Conservation (phyloP, 2,888 invertebrate genomes). For the Frankliniella intonsa region DNA sequence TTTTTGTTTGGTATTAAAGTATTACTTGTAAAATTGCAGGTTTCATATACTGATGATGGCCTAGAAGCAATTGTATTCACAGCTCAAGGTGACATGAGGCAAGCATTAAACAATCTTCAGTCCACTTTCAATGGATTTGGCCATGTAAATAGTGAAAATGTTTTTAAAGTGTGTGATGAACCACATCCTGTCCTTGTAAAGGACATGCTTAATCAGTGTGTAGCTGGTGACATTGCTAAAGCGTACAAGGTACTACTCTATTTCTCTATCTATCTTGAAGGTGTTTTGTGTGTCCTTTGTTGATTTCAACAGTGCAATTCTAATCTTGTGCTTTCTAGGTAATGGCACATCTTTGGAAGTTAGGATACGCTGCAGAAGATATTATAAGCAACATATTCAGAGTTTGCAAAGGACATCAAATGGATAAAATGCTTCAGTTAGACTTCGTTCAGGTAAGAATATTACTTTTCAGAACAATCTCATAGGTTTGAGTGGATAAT, state of each 20-base stretch:
- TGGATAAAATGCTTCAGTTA: constrained; percentile 76
- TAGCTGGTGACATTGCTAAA: constrained; percentile 72
- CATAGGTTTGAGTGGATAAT: background rate
- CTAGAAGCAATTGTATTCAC: constrained; percentile 95
- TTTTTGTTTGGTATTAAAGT: background rate
- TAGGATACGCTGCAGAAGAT: constrained; percentile 96
- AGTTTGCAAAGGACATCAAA: constrained; percentile 80
- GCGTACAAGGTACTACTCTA: constrained; percentile 63
- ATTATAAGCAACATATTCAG: constrained; percentile 92
- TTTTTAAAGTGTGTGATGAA: constrained; percentile 98
- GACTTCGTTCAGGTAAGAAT: constrained; percentile 68
- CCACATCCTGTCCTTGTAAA: constrained; percentile 93
- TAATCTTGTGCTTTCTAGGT: constrained; percentile 51
- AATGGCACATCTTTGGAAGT: constrained; percentile 80
- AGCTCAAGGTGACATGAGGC: constrained; percentile 97
- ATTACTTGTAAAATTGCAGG: constrained; percentile 43
- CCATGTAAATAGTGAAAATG: constrained; percentile 86
- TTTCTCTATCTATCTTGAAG: background rate
- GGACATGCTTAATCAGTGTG: constrained; percentile 83
- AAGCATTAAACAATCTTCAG: constrained; percentile 95
- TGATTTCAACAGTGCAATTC: background rate
- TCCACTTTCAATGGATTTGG: constrained; percentile 90
- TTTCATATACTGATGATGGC: constrained; percentile 86
- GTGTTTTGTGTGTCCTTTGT: background rate
- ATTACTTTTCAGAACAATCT: constrained; percentile 18